Conservation (phyloP, 2,113 vertebrate genomes). For the Zosterops japonicus region DNA sequence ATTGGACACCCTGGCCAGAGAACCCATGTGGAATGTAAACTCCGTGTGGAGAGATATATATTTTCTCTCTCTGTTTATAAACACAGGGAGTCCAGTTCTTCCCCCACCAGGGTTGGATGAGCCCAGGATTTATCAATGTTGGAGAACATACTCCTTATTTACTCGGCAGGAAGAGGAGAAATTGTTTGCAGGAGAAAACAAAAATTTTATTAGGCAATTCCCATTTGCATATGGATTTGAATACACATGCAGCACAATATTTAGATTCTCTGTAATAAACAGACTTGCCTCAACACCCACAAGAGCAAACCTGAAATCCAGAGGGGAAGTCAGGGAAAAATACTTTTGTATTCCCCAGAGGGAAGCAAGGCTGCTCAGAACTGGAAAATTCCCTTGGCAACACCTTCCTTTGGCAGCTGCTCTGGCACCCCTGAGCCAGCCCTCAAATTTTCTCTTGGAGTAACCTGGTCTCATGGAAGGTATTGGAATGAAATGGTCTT, state of each 20-base stretch:
- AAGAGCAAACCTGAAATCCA: neutral
- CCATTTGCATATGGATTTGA: neutral
- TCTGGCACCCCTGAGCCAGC: neutral
- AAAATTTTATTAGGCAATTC: neutral
- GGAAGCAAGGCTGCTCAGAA: neutral
- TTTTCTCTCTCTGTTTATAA: conserved; percentile 49
- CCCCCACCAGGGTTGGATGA: neutral
- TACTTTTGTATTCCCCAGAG: fast-evolving
- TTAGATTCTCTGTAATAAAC: neutral
- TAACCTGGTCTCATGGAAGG: neutral
- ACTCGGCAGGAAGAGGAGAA: neutral
- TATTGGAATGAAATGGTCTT: neutral
- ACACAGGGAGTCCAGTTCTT: neutral
- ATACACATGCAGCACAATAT: neutral
- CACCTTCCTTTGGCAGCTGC: neutral
- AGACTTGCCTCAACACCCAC: neutral
- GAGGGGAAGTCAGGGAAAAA: neutral
- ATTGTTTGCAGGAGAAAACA: neutral
- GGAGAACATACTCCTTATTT: neutral
- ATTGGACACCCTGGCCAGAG: neutral
- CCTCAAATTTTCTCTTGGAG: neutral
- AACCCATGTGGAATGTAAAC: conserved; percentile 21
- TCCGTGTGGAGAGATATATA: neutral
- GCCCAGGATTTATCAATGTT: neutral
- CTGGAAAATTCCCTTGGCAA: neutral